Base-by-base conservation (phyloP, 2,888 invertebrate species). In the Autographa pulchrina region DNA sequence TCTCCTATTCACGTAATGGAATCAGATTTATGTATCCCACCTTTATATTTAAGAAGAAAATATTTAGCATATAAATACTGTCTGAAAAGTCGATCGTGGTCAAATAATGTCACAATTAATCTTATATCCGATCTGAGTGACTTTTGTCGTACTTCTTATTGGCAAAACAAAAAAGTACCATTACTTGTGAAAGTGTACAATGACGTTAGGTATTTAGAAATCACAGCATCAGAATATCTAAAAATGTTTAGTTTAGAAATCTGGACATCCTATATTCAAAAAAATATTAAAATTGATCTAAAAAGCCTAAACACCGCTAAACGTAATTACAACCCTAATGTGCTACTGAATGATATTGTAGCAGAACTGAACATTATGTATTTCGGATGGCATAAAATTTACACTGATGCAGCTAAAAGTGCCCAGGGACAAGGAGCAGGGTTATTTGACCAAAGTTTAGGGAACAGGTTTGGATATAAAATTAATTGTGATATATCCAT, bases 401-500 rank as follows among this genome's bases (percentile, higher is more conserved):
- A 18, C 9, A 68, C 68, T 6, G 68, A 68, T 56, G 68, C 16
- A n/a, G 52, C 68, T 2, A 68, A 68, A 43, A 14, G 56, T 41
- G 14, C 25, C 16, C 14, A 41, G 0, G 66, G 66, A 14, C 31
- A 14, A 60, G 66, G 66, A 8, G 62, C 62, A n/a, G 68, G 25
- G 18, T 62, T 56, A 14, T 56, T n/a, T 41, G 41, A 56, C 48
- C 52, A 61, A 11, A 60, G 2, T 35, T 35, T 16, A 60, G 18
- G 48, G 13, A 20, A 38, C 3, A 60, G 11, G 13, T 35, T 48
- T 20, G 59, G 41, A 20, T 65, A 6, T 52, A 60, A 54, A 38
- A 61, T 66, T 14, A 66, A 48, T 20, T 66, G 60, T 61, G 20
- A 66, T 60, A 25, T 65, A 43, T 65, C 65, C 38, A 65, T 65